Percentiles rank a stretch among this genome's conserved stretches.
Evolutionary conservation across 2,113 vertebrate genomes (phyloP).

Genomic region (Orcinus orca): DNA sequence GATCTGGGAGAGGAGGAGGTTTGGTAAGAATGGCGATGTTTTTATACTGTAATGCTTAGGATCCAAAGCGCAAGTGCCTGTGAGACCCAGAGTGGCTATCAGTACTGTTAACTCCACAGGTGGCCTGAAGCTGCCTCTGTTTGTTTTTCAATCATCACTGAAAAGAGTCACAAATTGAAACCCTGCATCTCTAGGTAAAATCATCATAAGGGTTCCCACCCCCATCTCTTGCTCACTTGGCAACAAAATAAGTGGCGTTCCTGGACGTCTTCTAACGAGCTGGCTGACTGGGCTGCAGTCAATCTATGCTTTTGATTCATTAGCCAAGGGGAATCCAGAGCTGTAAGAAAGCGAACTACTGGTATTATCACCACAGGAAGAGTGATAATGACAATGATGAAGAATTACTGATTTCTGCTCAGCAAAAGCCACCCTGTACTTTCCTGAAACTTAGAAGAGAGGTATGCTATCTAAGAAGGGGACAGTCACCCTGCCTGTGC

Average conservation of each 20-base stretch:
- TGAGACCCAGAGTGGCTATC: background rate
- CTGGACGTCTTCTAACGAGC: background rate
- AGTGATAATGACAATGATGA: background rate
- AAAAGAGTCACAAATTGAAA: background rate
- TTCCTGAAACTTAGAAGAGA: background rate
- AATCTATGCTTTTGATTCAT: slow-evolving; percentile 14
- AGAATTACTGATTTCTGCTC: background rate
- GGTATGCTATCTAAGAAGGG: background rate
- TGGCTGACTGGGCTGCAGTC: background rate
- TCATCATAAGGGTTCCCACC: background rate
- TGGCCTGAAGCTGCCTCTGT: background rate
- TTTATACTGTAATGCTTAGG: fast-evolving
- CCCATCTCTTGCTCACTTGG: background rate
- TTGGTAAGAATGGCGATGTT: background rate
- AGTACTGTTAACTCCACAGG: background rate
- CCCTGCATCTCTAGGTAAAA: background rate
- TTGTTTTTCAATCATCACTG: background rate
- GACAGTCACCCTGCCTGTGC: too few relatives aligned
- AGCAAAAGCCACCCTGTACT: background rate
- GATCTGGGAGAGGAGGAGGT: background rate
- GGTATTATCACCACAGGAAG: background rate
- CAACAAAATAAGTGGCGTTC: background rate
- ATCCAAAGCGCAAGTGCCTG: background rate
- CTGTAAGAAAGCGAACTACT: background rate
- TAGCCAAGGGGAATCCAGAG: background rate